Evolutionary conservation across 2,113 vertebrate species (phyloP).

Genomic region (Ia io): DNA sequence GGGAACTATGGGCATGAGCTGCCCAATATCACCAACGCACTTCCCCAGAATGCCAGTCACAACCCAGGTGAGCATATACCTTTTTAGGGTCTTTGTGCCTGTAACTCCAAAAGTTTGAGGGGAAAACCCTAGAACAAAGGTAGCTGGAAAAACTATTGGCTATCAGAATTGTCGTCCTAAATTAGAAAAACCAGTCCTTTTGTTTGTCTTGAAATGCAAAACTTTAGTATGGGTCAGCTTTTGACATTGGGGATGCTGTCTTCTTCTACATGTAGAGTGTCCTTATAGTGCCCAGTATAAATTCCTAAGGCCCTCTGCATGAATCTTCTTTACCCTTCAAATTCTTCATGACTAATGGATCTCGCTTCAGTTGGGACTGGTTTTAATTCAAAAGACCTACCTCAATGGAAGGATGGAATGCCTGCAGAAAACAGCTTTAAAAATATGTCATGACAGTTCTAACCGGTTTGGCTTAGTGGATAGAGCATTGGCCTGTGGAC

Average conservation of each 20-base stretch:
- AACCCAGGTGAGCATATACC: slow-evolving; percentile 88
- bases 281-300: background rate
- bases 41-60: slow-evolving; percentile 92
- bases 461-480: too few relatives aligned
- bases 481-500: too few relatives aligned
- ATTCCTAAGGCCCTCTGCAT: background rate
- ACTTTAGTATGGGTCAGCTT: slow-evolving; percentile 22
- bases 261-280: background rate
- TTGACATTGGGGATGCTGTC: background rate
- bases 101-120: background rate
- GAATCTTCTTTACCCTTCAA: background rate
- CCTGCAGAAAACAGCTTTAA: background rate
- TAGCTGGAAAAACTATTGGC: background rate
- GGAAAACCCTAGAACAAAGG: background rate
- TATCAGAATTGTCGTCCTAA: slow-evolving; percentile 29
- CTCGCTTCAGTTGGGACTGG: background rate
- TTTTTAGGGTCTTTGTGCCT: slow-evolving; percentile 5
- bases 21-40: slow-evolving; percentile 96
- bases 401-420: background rate
- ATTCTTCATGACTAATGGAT: background rate
- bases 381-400: slow-evolving; percentile 40
- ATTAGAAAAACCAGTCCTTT: slow-evolving; percentile 43
- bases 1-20: slow-evolving; percentile 98
- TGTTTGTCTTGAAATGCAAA: slow-evolving; percentile 24
- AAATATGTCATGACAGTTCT: background rate